These are phyloP conservation scores for Napeogenes inachia DNA, from an alignment of 2,888 invertebrate species.

Conservation along the genomic window DNA sequence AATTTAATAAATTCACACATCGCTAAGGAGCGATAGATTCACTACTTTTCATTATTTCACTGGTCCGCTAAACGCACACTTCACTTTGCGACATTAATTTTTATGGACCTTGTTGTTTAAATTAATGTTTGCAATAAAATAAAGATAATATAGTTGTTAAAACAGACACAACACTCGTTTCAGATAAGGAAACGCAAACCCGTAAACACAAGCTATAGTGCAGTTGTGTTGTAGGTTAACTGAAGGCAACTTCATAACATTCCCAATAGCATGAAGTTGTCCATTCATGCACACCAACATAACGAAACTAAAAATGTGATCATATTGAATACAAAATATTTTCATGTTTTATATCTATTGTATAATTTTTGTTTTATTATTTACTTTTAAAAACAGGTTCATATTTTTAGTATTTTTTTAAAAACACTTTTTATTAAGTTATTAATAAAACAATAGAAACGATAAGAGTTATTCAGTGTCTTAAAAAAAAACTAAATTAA, in stretches of 20 bases:
- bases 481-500: too few relatives aligned
- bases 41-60: constrained; percentile 65
- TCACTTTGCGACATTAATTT: constrained; percentile 62
- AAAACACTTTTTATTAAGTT: too few relatives aligned
- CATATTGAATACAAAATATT: neutral
- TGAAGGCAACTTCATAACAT: constrained; percentile 35
- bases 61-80: constrained; percentile 60
- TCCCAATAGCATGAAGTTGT: constrained; percentile 14
- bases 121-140: constrained; percentile 33
- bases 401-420: too few relatives aligned
- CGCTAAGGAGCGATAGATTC: constrained; percentile 72
- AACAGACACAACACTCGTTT: constrained; percentile 36
- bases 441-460: too few relatives aligned
- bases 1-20: constrained; percentile 68
- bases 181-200: constrained; percentile 51
- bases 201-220: constrained; percentile 60
- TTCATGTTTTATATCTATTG: too few relatives aligned
- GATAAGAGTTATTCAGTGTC: too few relatives aligned
- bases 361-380: too few relatives aligned
- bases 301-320: constrained; percentile 2
- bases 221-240: constrained; percentile 40
- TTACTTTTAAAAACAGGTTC: too few relatives aligned
- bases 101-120: constrained; percentile 26
- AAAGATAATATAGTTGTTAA: constrained; percentile 32
- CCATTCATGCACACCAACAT: constrained; percentile 1